Percentiles rank a stretch among this genome's conserved stretches.
Evolutionary conservation across 2,888 invertebrate species (phyloP).

Genomic region (Erebia ligea): DNA sequence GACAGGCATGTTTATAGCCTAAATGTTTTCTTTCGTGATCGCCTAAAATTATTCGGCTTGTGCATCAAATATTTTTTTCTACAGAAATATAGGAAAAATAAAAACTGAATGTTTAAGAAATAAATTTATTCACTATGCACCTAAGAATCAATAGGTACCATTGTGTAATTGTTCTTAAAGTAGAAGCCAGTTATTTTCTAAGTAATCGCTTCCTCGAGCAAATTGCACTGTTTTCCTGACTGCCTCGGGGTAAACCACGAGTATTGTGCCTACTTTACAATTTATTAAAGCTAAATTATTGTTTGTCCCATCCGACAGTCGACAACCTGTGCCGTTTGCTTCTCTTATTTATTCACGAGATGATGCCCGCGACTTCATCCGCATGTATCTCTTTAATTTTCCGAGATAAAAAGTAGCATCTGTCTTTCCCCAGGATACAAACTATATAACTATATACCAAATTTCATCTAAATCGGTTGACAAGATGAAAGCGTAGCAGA

Average conservation of each 20-base stretch:
- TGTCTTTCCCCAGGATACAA: too few relatives aligned
- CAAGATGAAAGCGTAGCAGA: too few relatives aligned
- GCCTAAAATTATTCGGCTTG: too few relatives aligned
- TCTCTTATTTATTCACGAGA: conserved; percentile 11
- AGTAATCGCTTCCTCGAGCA: conserved; percentile 52
- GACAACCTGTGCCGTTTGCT: conserved; percentile 11
- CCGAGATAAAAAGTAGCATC: too few relatives aligned
- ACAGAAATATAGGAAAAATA: neutral
- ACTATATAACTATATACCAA: too few relatives aligned
- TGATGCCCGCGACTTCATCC: too few relatives aligned
- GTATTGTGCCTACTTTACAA: conserved; percentile 29
- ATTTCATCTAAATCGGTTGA: too few relatives aligned
- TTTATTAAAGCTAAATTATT: conserved; percentile 45
- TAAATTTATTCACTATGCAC: conserved; percentile 6
- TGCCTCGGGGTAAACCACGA: conserved; percentile 46
- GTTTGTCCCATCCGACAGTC: conserved; percentile 25
- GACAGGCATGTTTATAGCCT: too few relatives aligned
- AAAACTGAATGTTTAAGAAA: neutral
- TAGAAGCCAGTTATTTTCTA: conserved; percentile 42
- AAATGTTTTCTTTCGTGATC: too few relatives aligned
- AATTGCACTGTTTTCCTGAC: conserved; percentile 54
- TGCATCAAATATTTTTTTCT: too few relatives aligned
- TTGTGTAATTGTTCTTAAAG: conserved; percentile 18
- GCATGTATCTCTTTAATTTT: too few relatives aligned
- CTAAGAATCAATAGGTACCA: conserved; percentile 15